A percentile compares a stretch with the other conserved stretches of the same genome.
Evolutionary conservation across 1,140 invertebrate genomes (phyloP).

Genomic region (Drosophila repletoides): DNA sequence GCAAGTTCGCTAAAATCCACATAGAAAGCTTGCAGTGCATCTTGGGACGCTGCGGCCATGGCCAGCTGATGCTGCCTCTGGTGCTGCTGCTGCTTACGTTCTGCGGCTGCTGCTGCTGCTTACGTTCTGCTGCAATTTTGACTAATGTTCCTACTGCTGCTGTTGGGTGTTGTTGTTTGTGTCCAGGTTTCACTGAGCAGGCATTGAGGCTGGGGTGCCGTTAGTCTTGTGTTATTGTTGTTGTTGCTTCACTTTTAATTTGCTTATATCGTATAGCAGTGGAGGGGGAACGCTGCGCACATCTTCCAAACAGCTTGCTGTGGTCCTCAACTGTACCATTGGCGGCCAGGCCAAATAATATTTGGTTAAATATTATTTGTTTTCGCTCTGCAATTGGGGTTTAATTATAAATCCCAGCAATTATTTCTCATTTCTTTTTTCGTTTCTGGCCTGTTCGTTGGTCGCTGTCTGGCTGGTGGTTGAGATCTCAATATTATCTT

Average conservation of each 20-base stretch:
- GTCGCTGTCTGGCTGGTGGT: slow-evolving; percentile 36
- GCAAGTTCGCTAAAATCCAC: slow-evolving; percentile 56
- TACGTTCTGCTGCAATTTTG: slow-evolving; percentile 4
- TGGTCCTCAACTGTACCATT: slow-evolving; percentile 19
- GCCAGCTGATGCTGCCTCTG: slow-evolving; percentile 21
- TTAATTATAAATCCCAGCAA: slow-evolving; percentile 14
- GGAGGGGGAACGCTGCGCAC: slow-evolving; percentile 27
- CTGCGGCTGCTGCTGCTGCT: not conserved
- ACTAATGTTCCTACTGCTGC: too few species aligned
- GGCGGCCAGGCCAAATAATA: not conserved
- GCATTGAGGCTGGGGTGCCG: not conserved
- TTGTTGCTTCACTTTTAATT: not conserved
- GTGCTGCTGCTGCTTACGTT: not conserved
- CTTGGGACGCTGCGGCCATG: slow-evolving; percentile 57
- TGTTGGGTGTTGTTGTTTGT: not conserved
- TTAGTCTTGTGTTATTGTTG: slow-evolving; percentile 8
- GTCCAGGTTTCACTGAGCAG: slow-evolving; percentile 2
- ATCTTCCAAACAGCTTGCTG: slow-evolving; percentile 29
- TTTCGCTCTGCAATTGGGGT: not conserved
- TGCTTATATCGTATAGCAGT: slow-evolving; percentile 37
- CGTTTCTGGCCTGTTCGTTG: slow-evolving; percentile 30
- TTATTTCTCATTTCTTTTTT: slow-evolving; percentile 30
- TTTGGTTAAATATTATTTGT: slow-evolving; percentile 1
- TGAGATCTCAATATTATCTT: not conserved
- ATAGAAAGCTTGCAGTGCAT: slow-evolving; percentile 50